A percentile compares a stretch with the other conserved stretches of the same genome.
Conservation (phyloP, 2,113 vertebrate species). For the Mastomys natalensis region DNA sequence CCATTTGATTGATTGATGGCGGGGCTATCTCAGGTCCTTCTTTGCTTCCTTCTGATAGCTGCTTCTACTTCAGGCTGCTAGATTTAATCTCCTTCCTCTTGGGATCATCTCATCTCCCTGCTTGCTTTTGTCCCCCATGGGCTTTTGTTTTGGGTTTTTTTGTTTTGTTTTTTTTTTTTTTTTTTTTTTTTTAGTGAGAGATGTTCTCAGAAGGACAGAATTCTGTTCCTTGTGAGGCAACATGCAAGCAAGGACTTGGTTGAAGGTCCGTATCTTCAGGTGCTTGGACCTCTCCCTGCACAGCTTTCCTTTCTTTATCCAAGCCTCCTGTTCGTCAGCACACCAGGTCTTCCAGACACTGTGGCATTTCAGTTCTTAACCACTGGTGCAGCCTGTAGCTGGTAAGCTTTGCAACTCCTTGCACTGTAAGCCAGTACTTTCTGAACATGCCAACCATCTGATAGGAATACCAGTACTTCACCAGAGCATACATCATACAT, state of each 20-base stretch:
- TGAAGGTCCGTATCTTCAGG: not conserved
- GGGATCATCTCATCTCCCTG: not conserved
- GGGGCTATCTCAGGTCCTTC: not conserved
- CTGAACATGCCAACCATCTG: not conserved
- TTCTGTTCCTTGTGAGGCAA: not conserved
- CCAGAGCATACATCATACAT: not conserved
- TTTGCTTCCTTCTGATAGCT: not conserved
- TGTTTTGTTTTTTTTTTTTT: conserved; percentile 9
- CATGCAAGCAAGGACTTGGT: not conserved
- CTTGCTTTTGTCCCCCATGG: not conserved
- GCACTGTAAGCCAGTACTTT: not conserved
- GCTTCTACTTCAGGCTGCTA: not conserved
- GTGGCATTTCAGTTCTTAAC: not conserved
- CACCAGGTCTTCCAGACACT: not conserved
- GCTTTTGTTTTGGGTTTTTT: too few species aligned
- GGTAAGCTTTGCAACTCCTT: not conserved
- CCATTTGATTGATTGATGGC: too few species aligned
- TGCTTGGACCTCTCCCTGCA: not conserved
- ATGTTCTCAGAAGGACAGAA: not conserved
- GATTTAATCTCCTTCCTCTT: not conserved
- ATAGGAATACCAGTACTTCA: not conserved
- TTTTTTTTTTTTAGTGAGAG: not conserved
- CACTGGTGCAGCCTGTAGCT: not conserved
- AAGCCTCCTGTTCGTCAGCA: not conserved
- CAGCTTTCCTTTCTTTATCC: not conserved